phyloP scores from a whole-genome alignment of 2,888 invertebrate genomes.

The Hetaerina titia region DNA sequence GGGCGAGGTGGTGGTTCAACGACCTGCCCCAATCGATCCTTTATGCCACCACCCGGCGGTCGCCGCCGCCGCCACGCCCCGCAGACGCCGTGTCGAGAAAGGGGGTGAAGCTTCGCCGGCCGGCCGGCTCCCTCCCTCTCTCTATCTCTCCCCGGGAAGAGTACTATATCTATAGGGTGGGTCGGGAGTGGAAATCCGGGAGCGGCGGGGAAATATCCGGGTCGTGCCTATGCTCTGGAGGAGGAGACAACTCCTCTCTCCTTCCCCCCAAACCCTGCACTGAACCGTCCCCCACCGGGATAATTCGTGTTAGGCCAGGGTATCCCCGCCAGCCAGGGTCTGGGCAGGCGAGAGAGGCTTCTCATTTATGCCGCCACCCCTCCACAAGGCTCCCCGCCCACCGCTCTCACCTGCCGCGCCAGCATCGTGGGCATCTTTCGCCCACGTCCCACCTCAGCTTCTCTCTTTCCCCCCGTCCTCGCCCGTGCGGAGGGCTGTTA shows the following conservation, averaged over 20 bases:
- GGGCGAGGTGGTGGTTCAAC: slow-evolving; percentile 69
- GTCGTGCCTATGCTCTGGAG: neutral
- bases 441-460: neutral
- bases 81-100: slow-evolving; percentile 72
- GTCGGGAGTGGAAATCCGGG: slow-evolving; percentile 53
- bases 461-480: slow-evolving; percentile 66
- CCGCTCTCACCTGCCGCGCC: slow-evolving; percentile 61
- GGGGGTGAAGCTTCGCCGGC: slow-evolving; percentile 74
- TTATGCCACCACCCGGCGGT: slow-evolving; percentile 71
- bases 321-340: slow-evolving; percentile 16
- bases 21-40: slow-evolving; percentile 66
- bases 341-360: neutral
- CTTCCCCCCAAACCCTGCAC: neutral
- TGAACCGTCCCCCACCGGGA: neutral
- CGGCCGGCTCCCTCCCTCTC: neutral
- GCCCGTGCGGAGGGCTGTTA: neutral
- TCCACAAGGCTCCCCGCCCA: slow-evolving; percentile 23
- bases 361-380: neutral
- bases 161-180: slow-evolving; percentile 27
- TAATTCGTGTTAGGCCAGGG: slow-evolving; percentile 42
- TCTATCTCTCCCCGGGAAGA: neutral
- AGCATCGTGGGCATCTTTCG: neutral
- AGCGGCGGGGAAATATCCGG: slow-evolving; percentile 2
- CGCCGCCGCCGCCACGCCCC: slow-evolving; percentile 75
- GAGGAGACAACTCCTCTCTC: neutral